Percentiles rank a stretch among this genome's conserved stretches.
Evolutionary conservation across 2,113 vertebrate species (phyloP).

Genomic region (Pollachius pollachius): DNA sequence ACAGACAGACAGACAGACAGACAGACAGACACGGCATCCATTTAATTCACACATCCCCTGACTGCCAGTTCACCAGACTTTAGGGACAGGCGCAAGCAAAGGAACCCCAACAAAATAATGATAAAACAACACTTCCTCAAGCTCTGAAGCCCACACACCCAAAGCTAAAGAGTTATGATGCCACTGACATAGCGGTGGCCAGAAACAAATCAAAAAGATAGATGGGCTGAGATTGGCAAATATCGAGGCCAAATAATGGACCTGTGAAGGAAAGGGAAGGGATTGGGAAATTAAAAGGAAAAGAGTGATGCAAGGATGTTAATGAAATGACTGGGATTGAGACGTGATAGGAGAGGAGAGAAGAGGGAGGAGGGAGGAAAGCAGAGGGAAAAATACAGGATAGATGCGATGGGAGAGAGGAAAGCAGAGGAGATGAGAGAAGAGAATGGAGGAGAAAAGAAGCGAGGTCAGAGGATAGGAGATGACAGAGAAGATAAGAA

Average conservation of each 20-base stretch:
- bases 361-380: background rate
- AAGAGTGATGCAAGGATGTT: no score
- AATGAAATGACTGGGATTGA: background rate
- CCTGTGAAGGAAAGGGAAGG: no score
- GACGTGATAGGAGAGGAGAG: background rate
- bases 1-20: no score
- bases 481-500: background rate
- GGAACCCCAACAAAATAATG: background rate
- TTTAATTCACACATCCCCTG: slow-evolving; percentile 26
- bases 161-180: no score
- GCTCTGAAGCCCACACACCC: slow-evolving; percentile 19
- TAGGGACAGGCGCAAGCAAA: background rate
- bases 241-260: background rate
- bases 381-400: background rate
- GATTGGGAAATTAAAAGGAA: no score
- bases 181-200: no score
- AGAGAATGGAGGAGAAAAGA: background rate
- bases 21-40: slow-evolving; percentile 12
- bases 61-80: slow-evolving; percentile 10
- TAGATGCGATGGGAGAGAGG: background rate
- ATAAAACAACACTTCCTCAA: slow-evolving; percentile 23
- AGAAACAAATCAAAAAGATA: slow-evolving; percentile 5
- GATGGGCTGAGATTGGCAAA: background rate
- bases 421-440: slow-evolving; percentile 6
- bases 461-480: background rate